Conservation (phyloP, 2,113 vertebrate genomes). For the Sigmodon hispidus region DNA sequence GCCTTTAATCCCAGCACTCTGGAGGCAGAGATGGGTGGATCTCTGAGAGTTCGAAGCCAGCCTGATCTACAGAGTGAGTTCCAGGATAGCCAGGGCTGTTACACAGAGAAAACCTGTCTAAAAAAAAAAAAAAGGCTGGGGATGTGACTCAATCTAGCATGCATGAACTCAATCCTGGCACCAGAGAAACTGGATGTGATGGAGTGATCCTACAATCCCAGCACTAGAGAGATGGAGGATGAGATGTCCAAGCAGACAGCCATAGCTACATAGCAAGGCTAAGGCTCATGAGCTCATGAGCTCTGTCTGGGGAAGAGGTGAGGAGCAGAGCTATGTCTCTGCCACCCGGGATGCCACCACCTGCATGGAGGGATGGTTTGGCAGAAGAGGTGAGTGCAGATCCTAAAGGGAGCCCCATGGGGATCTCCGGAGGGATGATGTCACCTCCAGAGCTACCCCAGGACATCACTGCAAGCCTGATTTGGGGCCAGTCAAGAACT, state of each 20-base stretch:
- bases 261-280: background rate
- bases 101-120: too few species aligned
- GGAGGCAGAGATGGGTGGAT: too few species aligned
- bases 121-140: too few species aligned
- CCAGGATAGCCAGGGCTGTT: too few species aligned
- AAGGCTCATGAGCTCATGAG: background rate
- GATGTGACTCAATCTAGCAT: background rate
- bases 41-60: too few species aligned
- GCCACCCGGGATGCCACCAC: rapidly evolving
- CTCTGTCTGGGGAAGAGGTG: too few species aligned
- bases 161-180: background rate
- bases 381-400: background rate
- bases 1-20: too few species aligned
- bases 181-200: too few species aligned
- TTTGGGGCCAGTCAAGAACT: background rate
- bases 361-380: background rate
- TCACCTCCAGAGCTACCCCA: background rate
- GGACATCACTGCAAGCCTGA: background rate
- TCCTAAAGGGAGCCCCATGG: background rate
- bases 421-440: background rate
- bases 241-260: background rate
- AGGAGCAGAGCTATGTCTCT: background rate
- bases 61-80: too few species aligned
- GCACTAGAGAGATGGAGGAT: background rate
- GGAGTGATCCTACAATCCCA: background rate